phyloP scores from a whole-genome alignment of 1,140 invertebrate genomes.

The Drosophila kanapiae region DNA sequence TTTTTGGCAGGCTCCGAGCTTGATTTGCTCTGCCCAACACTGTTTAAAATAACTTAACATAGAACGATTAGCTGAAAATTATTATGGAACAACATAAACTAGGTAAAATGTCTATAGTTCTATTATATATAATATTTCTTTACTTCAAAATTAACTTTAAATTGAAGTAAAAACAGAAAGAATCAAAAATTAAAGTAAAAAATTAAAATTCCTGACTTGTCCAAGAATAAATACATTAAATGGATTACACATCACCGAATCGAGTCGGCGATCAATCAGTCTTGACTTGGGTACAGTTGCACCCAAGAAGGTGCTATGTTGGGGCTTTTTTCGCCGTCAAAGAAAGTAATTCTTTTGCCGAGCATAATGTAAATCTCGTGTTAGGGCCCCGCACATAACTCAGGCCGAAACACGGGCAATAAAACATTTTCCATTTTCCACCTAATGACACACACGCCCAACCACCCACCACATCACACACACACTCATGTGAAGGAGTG shows the following conservation, averaged over 20 bases:
- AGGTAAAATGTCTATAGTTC: no score
- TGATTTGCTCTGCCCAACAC: no score
- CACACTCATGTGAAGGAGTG: constrained; percentile 18
- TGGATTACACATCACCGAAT: constrained; percentile 12
- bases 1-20: no score
- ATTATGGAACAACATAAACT: no score
- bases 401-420: constrained; percentile 63
- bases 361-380: constrained; percentile 73
- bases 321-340: not conserved
- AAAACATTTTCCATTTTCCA: constrained; percentile 65
- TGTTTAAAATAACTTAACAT: no score
- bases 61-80: no score
- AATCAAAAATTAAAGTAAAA: not conserved
- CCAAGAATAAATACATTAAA: not conserved
- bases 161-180: no score
- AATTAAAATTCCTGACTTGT: not conserved
- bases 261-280: constrained; percentile 6
- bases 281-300: constrained; percentile 19
- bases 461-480: constrained; percentile 37
- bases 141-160: no score
- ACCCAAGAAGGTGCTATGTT: not conserved
- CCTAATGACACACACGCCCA: constrained; percentile 66
- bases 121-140: no score
- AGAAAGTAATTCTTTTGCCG: constrained; percentile 45
- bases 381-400: constrained; percentile 60